Percentiles rank a stretch among this genome's conserved stretches.
phyloP scores from a whole-genome alignment of 2,888 invertebrate genomes.

The Diarsia mendica region DNA sequence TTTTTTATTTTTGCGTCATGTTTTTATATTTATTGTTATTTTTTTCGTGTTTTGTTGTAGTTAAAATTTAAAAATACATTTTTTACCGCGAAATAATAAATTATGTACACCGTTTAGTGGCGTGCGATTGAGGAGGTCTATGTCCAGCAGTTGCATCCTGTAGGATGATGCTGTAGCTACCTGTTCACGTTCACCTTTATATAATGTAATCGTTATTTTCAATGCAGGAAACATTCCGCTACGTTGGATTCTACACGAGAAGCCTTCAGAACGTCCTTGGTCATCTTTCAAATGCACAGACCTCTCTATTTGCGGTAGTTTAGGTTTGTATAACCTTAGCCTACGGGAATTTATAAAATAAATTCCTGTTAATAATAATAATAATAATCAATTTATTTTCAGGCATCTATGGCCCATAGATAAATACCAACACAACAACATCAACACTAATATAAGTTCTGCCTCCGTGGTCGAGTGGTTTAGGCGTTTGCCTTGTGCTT shows the following conservation, averaged over 20 bases:
- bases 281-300: not conserved
- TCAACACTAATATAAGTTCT: no score
- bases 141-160: no score
- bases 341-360: not conserved
- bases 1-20: slow-evolving; percentile 12
- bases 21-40: slow-evolving; percentile 3
- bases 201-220: not conserved
- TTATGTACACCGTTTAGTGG: no score
- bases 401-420: no score
- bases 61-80: no score
- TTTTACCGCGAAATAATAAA: not conserved
- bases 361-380: not conserved
- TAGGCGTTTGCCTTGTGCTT: no score
- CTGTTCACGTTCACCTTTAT: not conserved
- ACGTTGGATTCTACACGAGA: not conserved
- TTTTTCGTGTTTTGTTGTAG: not conserved
- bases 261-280: not conserved
- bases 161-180: no score
- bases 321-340: not conserved
- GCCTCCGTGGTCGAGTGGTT: no score
- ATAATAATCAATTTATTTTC: no score
- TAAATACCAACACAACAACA: no score
- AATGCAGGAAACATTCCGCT: not conserved
- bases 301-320: not conserved
- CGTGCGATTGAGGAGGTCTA: no score